Conservation (phyloP, 2,113 vertebrate genomes). For the Chascanopsetta lugubris region DNA sequence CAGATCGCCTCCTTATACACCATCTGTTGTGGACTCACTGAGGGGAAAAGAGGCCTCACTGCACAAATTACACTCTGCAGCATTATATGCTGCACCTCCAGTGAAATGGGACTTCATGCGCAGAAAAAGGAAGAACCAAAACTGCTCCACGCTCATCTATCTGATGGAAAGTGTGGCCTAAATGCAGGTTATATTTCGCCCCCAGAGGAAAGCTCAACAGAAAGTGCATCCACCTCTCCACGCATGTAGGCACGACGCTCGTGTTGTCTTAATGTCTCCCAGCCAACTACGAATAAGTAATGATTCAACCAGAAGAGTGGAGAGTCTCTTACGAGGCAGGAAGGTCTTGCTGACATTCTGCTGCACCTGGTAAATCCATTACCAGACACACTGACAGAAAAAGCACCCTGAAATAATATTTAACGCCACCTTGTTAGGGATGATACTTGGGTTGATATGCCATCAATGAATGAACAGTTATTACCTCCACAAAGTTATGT, state of each 20-base stretch:
- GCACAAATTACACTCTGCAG: slow-evolving; percentile 27
- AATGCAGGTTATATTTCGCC: slow-evolving; percentile 38
- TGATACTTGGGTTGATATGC: not conserved
- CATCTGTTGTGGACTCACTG: slow-evolving; percentile 62
- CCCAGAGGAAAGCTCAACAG: slow-evolving; percentile 14
- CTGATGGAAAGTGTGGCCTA: slow-evolving; percentile 29
- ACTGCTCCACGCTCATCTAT: slow-evolving; percentile 15
- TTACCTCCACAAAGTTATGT: too few relatives aligned
- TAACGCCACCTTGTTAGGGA: slow-evolving; percentile 36
- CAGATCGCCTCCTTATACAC: slow-evolving; percentile 50
- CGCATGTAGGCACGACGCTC: slow-evolving; percentile 9
- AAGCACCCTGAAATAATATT: slow-evolving; percentile 38
- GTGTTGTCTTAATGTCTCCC: slow-evolving; percentile 27
- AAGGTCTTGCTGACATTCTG: slow-evolving; percentile 53
- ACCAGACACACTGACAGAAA: slow-evolving; percentile 29
- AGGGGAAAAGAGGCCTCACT: slow-evolving; percentile 32
- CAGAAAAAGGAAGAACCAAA: slow-evolving; percentile 4
- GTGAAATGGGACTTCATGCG: slow-evolving; percentile 1
- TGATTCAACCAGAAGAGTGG: slow-evolving; percentile 48
- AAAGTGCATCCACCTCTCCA: slow-evolving; percentile 11
- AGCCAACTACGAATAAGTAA: slow-evolving; percentile 40
- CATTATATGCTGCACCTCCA: slow-evolving; percentile 20
- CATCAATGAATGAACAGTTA: not conserved
- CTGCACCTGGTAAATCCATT: slow-evolving; percentile 72
- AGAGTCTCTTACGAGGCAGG: slow-evolving; percentile 39